phyloP scores from a whole-genome alignment of 2,888 invertebrate genomes.

The Amblyteles armatorius region DNA sequence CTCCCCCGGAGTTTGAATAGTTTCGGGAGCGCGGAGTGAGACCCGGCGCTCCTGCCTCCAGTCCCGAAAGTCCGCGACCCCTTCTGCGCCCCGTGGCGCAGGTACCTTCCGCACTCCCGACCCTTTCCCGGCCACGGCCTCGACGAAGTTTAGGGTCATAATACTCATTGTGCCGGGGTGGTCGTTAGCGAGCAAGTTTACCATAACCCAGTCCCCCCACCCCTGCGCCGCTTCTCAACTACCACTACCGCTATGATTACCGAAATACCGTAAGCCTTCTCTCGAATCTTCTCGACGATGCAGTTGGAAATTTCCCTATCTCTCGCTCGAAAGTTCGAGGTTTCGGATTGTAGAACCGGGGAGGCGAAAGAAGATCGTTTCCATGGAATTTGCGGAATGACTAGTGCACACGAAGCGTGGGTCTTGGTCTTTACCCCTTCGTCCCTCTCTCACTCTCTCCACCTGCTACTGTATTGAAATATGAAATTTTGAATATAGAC shows the following conservation, averaged over 20 bases:
- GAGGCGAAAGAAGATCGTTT: constrained; percentile 46
- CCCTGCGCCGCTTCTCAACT: constrained; percentile 49
- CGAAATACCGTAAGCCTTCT: constrained; percentile 60
- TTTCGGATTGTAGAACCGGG: constrained; percentile 35
- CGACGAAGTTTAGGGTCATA: constrained; percentile 72
- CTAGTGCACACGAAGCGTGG: constrained; percentile 20
- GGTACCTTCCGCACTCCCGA: constrained; percentile 13
- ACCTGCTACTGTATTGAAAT: constrained; percentile 10
- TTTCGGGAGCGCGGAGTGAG: constrained; percentile 29
- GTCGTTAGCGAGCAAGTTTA: constrained; percentile 71
- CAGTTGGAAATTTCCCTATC: constrained; percentile 62
- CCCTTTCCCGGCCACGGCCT: constrained; percentile 43
- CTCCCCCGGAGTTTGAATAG: constrained; percentile 63
- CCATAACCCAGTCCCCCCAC: constrained; percentile 46
- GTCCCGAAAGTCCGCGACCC: constrained; percentile 56
- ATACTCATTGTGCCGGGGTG: constrained; percentile 73
- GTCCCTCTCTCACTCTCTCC: neutral
- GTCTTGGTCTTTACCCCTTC: constrained; percentile 38
- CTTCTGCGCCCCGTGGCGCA: constrained; percentile 53
- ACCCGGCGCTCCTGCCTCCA: constrained; percentile 19
- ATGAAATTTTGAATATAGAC: too few species aligned
- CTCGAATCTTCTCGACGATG: constrained; percentile 53
- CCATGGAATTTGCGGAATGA: constrained; percentile 45
- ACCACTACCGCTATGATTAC: constrained; percentile 26
- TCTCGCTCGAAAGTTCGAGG: constrained; percentile 50